Evolutionary conservation across 1,140 invertebrate species (phyloP).

Genomic region (Drosophila pectinifera): DNA sequence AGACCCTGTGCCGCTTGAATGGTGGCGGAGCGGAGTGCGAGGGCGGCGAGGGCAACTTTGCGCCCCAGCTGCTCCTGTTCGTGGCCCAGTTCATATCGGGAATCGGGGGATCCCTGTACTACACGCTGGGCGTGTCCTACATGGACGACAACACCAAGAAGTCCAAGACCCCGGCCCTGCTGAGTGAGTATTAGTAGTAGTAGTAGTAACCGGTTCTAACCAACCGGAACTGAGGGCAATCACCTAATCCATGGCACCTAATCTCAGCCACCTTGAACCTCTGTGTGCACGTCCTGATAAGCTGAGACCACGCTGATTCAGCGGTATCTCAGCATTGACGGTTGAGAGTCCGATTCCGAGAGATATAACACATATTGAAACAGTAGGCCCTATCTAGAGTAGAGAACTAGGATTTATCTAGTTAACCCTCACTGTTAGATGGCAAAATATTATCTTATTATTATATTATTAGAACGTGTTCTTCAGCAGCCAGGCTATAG

Average conservation of each 20-base stretch:
- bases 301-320: slow-evolving; percentile 1
- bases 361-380: not conserved
- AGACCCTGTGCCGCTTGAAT: slow-evolving; percentile 79
- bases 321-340: not conserved
- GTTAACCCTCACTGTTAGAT: too few relatives aligned
- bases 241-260: slow-evolving; percentile 13
- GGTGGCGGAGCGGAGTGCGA: slow-evolving; percentile 86
- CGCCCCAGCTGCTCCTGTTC: slow-evolving; percentile 88
- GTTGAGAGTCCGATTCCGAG: not conserved
- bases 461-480: not conserved
- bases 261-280: slow-evolving; percentile 12
- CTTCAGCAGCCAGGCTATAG: slow-evolving; percentile 2
- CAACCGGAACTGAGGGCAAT: not conserved
- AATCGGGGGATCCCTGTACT: slow-evolving; percentile 88
- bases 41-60: slow-evolving; percentile 87
- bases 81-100: slow-evolving; percentile 89
- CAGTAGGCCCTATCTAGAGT: not conserved
- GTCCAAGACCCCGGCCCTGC: slow-evolving; percentile 88
- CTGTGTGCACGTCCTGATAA: slow-evolving; percentile 9
- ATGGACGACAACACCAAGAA: slow-evolving; percentile 90
- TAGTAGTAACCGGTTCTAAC: not conserved
- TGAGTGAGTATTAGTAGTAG: slow-evolving; percentile 85
- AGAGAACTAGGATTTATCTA: too few relatives aligned
- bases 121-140: slow-evolving; percentile 89
- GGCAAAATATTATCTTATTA: slow-evolving; percentile 5